Evolutionary conservation across 2,888 invertebrate genomes (phyloP).

Genomic region (Aspidiotus destructor): DNA sequence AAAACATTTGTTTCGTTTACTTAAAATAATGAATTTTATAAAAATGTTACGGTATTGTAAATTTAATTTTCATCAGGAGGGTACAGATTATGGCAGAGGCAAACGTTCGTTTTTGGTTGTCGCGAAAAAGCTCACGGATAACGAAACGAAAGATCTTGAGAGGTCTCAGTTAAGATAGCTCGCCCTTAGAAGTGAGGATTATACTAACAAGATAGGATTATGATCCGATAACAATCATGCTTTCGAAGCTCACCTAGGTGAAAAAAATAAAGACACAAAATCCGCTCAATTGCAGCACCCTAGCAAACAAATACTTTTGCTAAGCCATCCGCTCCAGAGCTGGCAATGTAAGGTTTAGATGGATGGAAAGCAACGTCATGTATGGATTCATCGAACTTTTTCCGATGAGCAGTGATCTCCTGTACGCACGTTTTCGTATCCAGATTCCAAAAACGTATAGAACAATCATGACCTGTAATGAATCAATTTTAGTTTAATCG

Average conservation of each 20-base stretch:
- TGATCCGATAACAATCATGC: too few relatives aligned
- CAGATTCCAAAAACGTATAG: constrained; percentile 96
- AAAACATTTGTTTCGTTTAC: too few relatives aligned
- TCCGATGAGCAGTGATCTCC: constrained; percentile 98
- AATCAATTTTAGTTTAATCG: constrained; percentile 8
- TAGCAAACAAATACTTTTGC: constrained; percentile 91
- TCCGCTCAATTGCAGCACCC: not conserved
- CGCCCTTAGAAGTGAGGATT: too few relatives aligned
- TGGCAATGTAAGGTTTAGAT: constrained; percentile 94
- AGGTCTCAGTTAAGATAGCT: too few relatives aligned
- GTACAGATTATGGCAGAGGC: too few relatives aligned
- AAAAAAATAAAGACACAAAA: not conserved
- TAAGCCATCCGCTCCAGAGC: constrained; percentile 96
- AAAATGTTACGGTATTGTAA: too few relatives aligned
- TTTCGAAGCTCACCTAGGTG: not conserved
- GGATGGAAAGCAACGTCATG: constrained; percentile 99
- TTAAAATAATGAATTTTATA: too few relatives aligned
- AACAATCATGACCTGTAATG: constrained; percentile 80
- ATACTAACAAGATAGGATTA: too few relatives aligned
- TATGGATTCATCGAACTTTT: constrained; percentile 99
- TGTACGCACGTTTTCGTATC: constrained; percentile 99
- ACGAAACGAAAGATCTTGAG: too few relatives aligned
- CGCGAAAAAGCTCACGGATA: too few relatives aligned
- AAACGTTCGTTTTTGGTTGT: too few relatives aligned
- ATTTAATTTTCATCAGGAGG: too few relatives aligned